Percentiles rank a stretch among this genome's conserved stretches.
phyloP scores from a whole-genome alignment of 2,888 invertebrate species.

The Chirona hameri region DNA sequence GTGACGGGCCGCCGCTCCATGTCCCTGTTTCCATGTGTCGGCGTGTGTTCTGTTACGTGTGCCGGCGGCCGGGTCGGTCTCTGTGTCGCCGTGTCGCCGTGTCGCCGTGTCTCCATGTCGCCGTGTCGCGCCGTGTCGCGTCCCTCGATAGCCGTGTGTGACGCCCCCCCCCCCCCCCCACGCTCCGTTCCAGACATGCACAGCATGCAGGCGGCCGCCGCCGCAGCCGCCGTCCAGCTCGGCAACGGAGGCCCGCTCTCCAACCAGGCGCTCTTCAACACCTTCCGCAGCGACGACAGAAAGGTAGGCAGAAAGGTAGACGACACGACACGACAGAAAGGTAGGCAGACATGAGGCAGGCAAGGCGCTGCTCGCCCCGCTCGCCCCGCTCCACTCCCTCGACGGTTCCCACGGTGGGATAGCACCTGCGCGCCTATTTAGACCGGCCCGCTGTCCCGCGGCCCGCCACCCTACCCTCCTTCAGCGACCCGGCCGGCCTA shows the following conservation, averaged over 20 bases:
- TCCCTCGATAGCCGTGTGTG: not conserved
- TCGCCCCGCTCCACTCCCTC: not conserved
- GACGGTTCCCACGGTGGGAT: not conserved
- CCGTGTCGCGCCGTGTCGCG: too few species aligned
- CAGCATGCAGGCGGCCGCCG: slow-evolving; percentile 2
- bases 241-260: not conserved
- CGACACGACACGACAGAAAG: too few species aligned
- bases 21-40: not conserved
- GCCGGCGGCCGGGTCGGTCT: not conserved
- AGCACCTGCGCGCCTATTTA: not conserved
- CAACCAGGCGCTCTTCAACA: slow-evolving; percentile 13
- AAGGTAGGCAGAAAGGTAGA: not conserved
- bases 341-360: too few species aligned
- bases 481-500: too few species aligned
- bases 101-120: too few species aligned
- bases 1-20: too few species aligned
- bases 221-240: not conserved
- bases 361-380: too few species aligned
- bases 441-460: too few species aligned
- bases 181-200: slow-evolving; percentile 4
- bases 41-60: not conserved
- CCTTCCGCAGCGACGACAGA: slow-evolving; percentile 24
- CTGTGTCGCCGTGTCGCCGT: too few species aligned
- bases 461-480: too few species aligned
- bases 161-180: not conserved